phyloP scores from a whole-genome alignment of 2,113 vertebrate species.

The Sula dactylatra region DNA sequence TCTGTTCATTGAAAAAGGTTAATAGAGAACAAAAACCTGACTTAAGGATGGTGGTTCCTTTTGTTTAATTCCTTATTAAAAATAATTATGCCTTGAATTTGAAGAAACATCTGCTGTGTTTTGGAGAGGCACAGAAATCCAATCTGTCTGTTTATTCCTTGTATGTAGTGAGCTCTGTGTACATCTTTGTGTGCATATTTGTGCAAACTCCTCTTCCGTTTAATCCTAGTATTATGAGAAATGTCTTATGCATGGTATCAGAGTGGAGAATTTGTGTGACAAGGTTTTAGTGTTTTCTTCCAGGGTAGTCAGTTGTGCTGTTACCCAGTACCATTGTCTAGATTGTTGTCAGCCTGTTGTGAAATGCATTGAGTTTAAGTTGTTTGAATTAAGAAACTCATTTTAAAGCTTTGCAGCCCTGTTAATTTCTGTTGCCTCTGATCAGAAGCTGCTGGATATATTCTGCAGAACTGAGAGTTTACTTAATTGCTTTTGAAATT shows the following conservation, averaged over 20 bases:
- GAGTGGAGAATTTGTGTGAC: neutral
- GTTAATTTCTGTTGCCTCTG: neutral
- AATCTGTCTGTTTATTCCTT: neutral
- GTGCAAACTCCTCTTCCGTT: neutral
- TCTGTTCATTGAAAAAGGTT: neutral
- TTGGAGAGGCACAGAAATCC: neutral
- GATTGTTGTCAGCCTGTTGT: neutral
- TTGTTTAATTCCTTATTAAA: slow-evolving; percentile 19
- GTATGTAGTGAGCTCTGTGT: neutral
- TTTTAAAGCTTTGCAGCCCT: neutral
- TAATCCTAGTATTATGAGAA: neutral
- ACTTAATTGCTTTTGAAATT: neutral
- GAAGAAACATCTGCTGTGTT: slow-evolving; percentile 19
- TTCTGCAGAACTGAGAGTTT: neutral
- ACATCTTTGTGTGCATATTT: neutral
- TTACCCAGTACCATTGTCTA: neutral
- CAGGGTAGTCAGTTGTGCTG: neutral
- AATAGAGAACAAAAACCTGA: neutral
- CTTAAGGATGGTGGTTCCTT: neutral
- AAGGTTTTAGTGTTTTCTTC: neutral
- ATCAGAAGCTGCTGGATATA: neutral
- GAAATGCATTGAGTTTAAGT: neutral
- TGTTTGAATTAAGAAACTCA: neutral
- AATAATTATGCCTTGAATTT: slow-evolving; percentile 8
- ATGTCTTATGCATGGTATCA: neutral